Evolutionary conservation across 2,888 invertebrate species (phyloP).

Genomic region (Candidula unifasciata): DNA sequence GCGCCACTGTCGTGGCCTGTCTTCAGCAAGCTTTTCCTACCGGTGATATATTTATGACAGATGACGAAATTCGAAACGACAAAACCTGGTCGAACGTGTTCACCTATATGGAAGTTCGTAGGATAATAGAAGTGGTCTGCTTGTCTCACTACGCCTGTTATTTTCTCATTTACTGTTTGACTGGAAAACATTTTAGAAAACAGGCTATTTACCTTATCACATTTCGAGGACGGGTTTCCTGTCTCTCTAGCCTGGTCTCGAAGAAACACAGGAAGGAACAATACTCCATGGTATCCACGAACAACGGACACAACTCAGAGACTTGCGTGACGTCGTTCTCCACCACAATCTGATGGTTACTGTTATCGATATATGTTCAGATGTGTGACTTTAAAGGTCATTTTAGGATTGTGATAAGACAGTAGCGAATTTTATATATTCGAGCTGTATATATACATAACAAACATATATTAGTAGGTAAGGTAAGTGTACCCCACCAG

Average conservation of each 20-base stretch:
- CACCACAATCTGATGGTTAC: conserved; percentile 53
- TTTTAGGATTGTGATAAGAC: too few species aligned
- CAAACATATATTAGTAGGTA: too few species aligned
- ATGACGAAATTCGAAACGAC: conserved; percentile 62
- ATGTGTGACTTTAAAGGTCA: neutral
- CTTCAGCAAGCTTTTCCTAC: conserved; percentile 57
- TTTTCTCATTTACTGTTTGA: conserved; percentile 69
- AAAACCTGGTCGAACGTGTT: conserved; percentile 65
- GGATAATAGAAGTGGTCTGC: conserved; percentile 69
- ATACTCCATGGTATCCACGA: conserved; percentile 59
- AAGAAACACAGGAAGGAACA: conserved; percentile 52
- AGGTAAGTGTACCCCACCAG: too few species aligned
- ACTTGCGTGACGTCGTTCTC: conserved; percentile 55
- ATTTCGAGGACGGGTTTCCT: conserved; percentile 52
- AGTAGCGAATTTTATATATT: too few species aligned
- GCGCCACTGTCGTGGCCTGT: conserved; percentile 67
- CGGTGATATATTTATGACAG: conserved; percentile 61
- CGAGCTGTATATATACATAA: too few species aligned
- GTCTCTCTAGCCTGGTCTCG: conserved; percentile 39
- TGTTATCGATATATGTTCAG: neutral
- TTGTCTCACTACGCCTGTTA: conserved; percentile 74
- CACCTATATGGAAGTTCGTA: conserved; percentile 61
- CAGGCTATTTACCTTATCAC: conserved; percentile 55
- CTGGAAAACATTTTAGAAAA: conserved; percentile 69
- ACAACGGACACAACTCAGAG: conserved; percentile 56